Evolutionary conservation across 1,140 invertebrate species (phyloP).

Genomic region (Bombus polaris): DNA sequence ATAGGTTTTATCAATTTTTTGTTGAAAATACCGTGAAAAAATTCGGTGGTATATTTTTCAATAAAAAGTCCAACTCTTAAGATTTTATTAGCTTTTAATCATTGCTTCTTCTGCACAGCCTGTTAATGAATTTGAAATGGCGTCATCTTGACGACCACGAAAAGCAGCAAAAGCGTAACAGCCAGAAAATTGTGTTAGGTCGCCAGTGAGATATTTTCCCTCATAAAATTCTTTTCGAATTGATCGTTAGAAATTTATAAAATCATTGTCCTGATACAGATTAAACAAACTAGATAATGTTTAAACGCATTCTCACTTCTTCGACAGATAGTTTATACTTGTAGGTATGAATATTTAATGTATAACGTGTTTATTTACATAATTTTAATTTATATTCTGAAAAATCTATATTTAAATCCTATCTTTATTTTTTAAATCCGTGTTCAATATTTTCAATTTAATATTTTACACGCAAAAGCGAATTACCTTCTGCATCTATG

Average conservation of each 20-base stretch:
- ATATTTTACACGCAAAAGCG: neutral
- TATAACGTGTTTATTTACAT: neutral
- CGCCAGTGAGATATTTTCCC: too few species aligned
- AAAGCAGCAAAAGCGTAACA: too few species aligned
- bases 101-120: too few species aligned
- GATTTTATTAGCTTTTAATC: too few species aligned
- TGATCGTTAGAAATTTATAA: neutral
- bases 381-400: neutral
- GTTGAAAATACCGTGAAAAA: too few species aligned
- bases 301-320: neutral
- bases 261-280: neutral
- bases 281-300: neutral
- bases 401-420: neutral
- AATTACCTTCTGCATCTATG: neutral
- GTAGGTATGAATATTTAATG: neutral
- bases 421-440: neutral
- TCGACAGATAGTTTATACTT: neutral
- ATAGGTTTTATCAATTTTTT: too few species aligned
- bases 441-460: neutral
- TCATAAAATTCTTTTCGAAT: neutral
- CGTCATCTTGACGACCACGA: too few species aligned
- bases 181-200: too few species aligned
- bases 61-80: too few species aligned
- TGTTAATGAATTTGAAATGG: too few species aligned
- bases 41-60: too few species aligned